Percentiles rank a stretch among this genome's conserved stretches.
phyloP scores from a whole-genome alignment of 2,113 vertebrate species.

The Acrocephalus arundinaceus region DNA sequence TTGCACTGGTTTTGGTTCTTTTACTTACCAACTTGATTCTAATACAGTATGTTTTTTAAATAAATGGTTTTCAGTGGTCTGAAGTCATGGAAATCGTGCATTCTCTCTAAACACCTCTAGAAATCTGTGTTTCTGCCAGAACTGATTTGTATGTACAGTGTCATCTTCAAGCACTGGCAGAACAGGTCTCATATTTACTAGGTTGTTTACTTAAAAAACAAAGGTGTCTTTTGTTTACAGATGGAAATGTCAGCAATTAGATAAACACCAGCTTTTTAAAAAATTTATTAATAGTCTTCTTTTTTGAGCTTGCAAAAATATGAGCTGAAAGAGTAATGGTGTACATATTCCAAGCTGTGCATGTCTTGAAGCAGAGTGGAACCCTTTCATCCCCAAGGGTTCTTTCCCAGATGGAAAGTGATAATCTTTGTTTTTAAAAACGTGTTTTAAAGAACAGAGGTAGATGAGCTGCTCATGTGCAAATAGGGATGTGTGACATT shows the following conservation, averaged over 20 bases:
- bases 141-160: constrained; percentile 37
- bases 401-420: not conserved
- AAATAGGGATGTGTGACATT: not conserved
- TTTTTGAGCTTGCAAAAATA: constrained; percentile 38
- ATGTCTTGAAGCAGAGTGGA: not conserved
- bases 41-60: not conserved
- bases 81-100: not conserved
- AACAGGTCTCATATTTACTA: constrained; percentile 50
- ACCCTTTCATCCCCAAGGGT: not conserved
- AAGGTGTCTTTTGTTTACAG: constrained; percentile 43
- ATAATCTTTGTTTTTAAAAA: not conserved
- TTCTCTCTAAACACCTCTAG: not conserved
- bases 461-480: not conserved
- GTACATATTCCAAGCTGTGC: rapidly evolving
- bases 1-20: not conserved
- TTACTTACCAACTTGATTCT: not conserved
- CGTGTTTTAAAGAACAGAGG: not conserved
- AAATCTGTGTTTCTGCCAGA: not conserved
- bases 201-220: constrained; percentile 24
- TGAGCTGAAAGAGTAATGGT: constrained; percentile 13
- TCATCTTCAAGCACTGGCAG: constrained; percentile 29
- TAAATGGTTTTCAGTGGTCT: not conserved
- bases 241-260: constrained; percentile 55
- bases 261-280: not conserved
- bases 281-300: not conserved